phyloP scores from a whole-genome alignment of 2,113 vertebrate species.

The Hipposideros armiger region DNA sequence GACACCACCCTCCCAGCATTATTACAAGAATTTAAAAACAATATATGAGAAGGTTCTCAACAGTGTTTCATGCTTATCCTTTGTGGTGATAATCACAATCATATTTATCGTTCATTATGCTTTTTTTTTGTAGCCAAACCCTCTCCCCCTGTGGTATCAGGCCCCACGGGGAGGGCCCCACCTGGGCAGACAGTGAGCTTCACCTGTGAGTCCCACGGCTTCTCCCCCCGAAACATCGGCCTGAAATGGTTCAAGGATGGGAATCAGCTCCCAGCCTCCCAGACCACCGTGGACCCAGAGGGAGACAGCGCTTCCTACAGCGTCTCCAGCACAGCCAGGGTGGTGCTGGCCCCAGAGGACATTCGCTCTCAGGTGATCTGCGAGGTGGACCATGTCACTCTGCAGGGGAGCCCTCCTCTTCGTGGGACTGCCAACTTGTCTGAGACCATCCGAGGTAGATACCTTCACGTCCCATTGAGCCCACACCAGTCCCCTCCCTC shows the following conservation, averaged over 20 bases:
- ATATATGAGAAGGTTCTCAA: background rate
- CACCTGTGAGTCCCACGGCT: conserved; percentile 72
- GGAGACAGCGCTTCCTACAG: no score
- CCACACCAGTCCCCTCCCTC: background rate
- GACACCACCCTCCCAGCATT: background rate
- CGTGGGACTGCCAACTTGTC: conserved; percentile 65
- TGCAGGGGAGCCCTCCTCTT: background rate
- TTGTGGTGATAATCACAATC: background rate
- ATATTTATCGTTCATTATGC: background rate
- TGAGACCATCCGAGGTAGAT: conserved; percentile 66
- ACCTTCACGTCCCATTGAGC: no score
- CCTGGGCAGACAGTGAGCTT: background rate
- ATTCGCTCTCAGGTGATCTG: conserved; percentile 67
- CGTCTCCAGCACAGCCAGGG: no score
- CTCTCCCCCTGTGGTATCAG: rapidly evolving
- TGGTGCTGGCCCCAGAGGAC: no score
- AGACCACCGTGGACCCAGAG: background rate
- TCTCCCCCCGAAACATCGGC: conserved; percentile 25
- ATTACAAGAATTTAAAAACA: background rate
- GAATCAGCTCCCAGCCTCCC: rapidly evolving
- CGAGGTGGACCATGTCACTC: conserved; percentile 1
- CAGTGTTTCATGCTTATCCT: rapidly evolving
- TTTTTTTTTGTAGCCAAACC: conserved; percentile 68
- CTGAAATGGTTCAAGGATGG: conserved; percentile 75
- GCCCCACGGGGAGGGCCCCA: rapidly evolving